Conservation (phyloP, 2,113 vertebrate genomes). For the Heloderma charlesbogerti region DNA sequence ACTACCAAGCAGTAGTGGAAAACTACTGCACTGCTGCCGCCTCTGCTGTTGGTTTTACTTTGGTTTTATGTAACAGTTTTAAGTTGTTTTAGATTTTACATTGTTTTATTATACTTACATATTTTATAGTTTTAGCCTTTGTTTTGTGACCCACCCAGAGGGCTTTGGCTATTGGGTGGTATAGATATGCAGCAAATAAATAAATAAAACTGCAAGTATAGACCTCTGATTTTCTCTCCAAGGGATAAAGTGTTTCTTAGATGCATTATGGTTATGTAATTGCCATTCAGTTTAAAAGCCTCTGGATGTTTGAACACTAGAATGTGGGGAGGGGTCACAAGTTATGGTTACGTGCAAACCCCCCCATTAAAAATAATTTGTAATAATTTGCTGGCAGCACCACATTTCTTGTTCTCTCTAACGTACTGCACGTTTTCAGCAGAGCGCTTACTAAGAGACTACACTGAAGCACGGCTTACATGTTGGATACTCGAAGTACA, state of each 20-base stretch:
- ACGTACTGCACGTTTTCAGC: background rate
- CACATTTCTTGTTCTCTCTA: background rate
- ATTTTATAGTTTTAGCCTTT: background rate
- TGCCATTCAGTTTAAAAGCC: background rate
- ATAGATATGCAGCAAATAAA: background rate
- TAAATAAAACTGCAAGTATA: background rate
- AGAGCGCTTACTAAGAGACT: too few relatives aligned
- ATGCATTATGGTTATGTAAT: background rate
- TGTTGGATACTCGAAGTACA: background rate
- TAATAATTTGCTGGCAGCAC: background rate
- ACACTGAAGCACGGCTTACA: background rate
- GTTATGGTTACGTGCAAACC: background rate
- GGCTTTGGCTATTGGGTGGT: background rate
- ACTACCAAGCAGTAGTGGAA: background rate
- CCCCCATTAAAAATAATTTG: background rate
- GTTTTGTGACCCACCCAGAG: background rate
- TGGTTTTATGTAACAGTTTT: background rate
- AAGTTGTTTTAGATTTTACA: background rate
- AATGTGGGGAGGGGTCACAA: background rate
- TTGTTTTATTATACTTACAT: background rate
- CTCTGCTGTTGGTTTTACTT: background rate
- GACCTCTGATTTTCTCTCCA: background rate
- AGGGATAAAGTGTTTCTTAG: conserved; percentile 7
- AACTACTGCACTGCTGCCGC: background rate
- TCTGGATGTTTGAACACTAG: background rate